Base-by-base conservation (phyloP, 2,113 vertebrate species). In the Dicrurus megarhynchus region DNA sequence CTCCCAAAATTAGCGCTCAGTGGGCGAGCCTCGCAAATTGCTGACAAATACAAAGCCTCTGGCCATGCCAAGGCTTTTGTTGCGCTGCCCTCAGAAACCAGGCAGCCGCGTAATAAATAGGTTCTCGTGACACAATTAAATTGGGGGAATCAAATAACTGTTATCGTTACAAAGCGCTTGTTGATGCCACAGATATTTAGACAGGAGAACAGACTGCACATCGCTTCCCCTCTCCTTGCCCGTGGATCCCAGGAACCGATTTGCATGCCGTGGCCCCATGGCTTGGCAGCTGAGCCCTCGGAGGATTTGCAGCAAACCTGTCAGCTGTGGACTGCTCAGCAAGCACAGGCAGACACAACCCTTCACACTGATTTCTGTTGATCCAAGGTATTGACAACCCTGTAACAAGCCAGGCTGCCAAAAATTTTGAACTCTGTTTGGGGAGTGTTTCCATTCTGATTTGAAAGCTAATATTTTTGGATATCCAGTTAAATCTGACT, bases 41-140 rank as follows among this genome's bases (percentile, higher is more conserved):
- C 94, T 22, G 79, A 80, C 55, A 49, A 81, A 75, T 75, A 73
- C 74, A 42, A 75, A 69, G 67, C 75, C 76, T 81, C 79, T 16
- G 73, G 67, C 78, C 68, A 26, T 22, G 74, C 68, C 63, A 75
- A 93, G 77, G 79, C 75, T 78, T 91, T 93, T 85, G 63, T 94
- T 47, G 21, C 2, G 0, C 70, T 13, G 9, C 87, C 86, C 91
- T 86, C 86, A 37, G 68, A 96, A 97, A 96, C 50, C 90, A 46
- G 67, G 80, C 95, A 89, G 87, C 63, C 11, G 3, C 28, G 15
- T 78, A 95, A 97, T 71, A 68, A 92, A 92, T 75, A 79, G 21
- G 47, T 87, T 95, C 97, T 95, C 56, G 69, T 83, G 92, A 91
- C 65, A 61, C 94, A 95, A 93, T 95, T 95, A 94, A 97, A 91